Conservation (phyloP, 2,888 invertebrate species). For the Junonia oenone region DNA sequence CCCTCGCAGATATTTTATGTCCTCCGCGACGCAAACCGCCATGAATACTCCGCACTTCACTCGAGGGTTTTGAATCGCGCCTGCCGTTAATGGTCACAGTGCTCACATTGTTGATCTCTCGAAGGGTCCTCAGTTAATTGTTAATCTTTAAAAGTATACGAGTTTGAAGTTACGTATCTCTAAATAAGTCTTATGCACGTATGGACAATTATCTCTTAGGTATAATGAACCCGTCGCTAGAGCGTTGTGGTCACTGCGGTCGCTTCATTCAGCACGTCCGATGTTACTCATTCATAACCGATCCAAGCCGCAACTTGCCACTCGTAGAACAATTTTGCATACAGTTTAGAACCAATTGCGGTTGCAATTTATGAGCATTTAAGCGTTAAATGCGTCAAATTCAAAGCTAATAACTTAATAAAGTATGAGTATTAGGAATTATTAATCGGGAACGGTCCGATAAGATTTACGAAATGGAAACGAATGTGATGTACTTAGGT, state of each 20-base stretch:
- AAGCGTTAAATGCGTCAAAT: slow-evolving; percentile 14
- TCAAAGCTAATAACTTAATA: neutral
- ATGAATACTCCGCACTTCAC: slow-evolving; percentile 45
- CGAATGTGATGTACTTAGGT: slow-evolving; percentile 41
- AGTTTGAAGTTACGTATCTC: neutral
- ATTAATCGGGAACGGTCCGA: slow-evolving; percentile 17
- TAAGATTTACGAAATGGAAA: slow-evolving; percentile 41
- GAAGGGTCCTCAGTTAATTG: slow-evolving; percentile 27
- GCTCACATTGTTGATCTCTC: slow-evolving; percentile 40
- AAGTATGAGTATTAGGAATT: neutral
- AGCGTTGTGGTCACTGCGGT: slow-evolving; percentile 49
- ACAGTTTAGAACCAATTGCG: slow-evolving; percentile 30
- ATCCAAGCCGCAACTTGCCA: slow-evolving; percentile 37
- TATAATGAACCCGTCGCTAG: neutral
- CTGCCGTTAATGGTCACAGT: slow-evolving; percentile 47
- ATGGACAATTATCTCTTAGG: neutral
- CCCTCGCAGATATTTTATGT: slow-evolving; percentile 59
- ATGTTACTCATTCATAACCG: slow-evolving; percentile 47
- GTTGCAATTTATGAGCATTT: slow-evolving; percentile 19
- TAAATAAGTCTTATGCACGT: neutral
- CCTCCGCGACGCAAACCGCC: slow-evolving; percentile 41
- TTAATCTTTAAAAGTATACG: slow-evolving; percentile 8
- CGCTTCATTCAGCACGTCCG: slow-evolving; percentile 44
- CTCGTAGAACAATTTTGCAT: slow-evolving; percentile 44
- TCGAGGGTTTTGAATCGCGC: slow-evolving; percentile 42